Evolutionary conservation across 2,797 vertebrate species (phyloP).

Genomic region (Mus minutoides): DNA sequence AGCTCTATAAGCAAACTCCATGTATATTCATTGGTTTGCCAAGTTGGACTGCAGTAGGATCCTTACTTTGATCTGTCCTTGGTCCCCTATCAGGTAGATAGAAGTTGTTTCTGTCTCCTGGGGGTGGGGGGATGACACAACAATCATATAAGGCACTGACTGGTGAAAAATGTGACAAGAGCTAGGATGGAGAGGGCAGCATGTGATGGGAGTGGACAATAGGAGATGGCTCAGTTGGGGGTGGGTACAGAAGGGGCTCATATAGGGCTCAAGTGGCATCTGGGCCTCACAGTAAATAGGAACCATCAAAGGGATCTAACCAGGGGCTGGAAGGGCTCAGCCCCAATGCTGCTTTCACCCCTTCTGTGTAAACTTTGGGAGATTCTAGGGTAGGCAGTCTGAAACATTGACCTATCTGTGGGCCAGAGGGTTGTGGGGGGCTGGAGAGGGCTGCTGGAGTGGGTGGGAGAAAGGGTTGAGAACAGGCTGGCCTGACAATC

Average conservation of each 20-base stretch:
- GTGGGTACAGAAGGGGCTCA: neutral
- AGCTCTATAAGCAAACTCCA: neutral
- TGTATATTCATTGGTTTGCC: neutral
- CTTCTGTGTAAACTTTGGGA: neutral
- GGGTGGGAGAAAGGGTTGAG: neutral
- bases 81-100: neutral
- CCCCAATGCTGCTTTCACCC: no score
- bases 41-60: neutral
- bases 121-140: neutral
- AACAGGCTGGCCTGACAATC: conserved; percentile 33
- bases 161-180: neutral
- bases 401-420: neutral
- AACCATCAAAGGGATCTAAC: neutral
- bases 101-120: neutral
- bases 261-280: neutral
- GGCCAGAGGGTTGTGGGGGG: neutral
- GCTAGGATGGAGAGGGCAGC: neutral
- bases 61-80: neutral
- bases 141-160: neutral
- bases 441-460: neutral
- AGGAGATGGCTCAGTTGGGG: neutral
- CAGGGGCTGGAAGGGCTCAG: neutral
- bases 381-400: neutral
- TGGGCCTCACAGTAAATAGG: neutral
- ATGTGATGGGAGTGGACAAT: neutral